These are phyloP conservation scores for Drosophila subobscura DNA, from an alignment of 1,140 invertebrate species.

Conservation along the genomic window DNA sequence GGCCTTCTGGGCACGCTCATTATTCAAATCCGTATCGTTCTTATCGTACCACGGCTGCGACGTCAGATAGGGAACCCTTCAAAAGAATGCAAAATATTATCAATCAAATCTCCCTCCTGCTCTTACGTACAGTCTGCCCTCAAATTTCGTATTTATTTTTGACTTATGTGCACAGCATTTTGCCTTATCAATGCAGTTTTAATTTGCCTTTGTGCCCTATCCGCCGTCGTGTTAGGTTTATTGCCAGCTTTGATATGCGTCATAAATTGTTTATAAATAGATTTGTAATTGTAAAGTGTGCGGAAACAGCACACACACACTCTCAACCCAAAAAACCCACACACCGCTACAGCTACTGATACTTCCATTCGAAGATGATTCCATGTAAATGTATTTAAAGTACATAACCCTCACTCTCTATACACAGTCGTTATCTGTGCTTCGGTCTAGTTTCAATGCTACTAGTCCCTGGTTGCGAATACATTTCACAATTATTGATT, in stretches of 20 bases:
- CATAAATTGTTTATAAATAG: conserved; percentile 72
- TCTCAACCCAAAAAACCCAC: neutral
- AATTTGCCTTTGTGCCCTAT: conserved; percentile 23
- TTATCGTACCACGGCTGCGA: conserved; percentile 92
- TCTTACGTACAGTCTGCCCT: conserved; percentile 2
- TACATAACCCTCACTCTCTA: conserved; percentile 4
- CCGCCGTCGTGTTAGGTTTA: conserved; percentile 22
- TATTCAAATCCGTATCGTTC: conserved; percentile 91
- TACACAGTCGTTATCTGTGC: conserved; percentile 24
- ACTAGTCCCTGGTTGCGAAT: neutral
- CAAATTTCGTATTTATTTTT: neutral
- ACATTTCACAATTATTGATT: neutral
- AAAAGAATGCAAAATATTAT: conserved; percentile 6
- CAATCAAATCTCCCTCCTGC: neutral
- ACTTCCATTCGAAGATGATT: conserved; percentile 10
- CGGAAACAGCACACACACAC: conserved; percentile 11
- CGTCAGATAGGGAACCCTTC: conserved; percentile 72
- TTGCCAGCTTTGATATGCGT: conserved; percentile 54
- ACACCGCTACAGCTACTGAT: neutral
- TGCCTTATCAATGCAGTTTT: conserved; percentile 52
- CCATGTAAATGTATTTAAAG: conserved; percentile 22
- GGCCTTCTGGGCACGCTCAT: conserved; percentile 93
- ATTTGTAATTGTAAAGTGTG: conserved; percentile 33
- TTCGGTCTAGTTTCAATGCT: conserved; percentile 11
- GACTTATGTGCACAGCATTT: conserved; percentile 4